Base-by-base conservation (phyloP, 92 coral and sea anemone genomes). In the Phenganax marumi region DNA sequence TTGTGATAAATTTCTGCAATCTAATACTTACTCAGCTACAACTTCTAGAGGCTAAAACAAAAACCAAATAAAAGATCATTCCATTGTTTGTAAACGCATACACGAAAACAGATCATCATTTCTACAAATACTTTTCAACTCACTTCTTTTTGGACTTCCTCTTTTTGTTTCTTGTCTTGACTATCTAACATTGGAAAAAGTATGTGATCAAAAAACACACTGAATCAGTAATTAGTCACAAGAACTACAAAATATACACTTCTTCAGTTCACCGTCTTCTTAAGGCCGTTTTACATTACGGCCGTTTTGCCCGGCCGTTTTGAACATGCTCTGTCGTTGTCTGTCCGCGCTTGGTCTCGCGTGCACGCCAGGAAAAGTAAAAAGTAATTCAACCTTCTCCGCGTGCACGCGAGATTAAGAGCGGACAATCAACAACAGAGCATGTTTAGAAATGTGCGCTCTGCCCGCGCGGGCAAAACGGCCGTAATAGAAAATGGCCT, bases 1-100 rank as follows among this genome's bases (percentile, higher is more conserved):
- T 33, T 1, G 43, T 33, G 5, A 33, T 33, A 33, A 33, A 5
- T 33, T 33, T 33, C 43, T 33, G 43, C 43, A 33, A 48, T 69
- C 33, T 14, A 69, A 50, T 78, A 78, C 83, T 78, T 78, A 78
- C 83, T 78, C 83, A 12, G 72, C 83, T 43, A 78, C 83, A 6
- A 78, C 70, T 57, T 63, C 63, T 48, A 25, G 33, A 10, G 61
- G 73, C 72, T 66, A 63, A 56, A 50, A 52, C 51, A 50, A 46
- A 48, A 72, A 72, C n/a, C 21, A 48, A 69, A 21, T 25, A 69
- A 69, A 24, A 11, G 63, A 56, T 56, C 3, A 33, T 5, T 33
- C 43, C 43, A 33, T 33, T 33, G 43, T 33, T 33, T 33, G 43
- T 33, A 33, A 33, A 33, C 5, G 43, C 43, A 33, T 33, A 33